A percentile compares a stretch with the other conserved stretches of the same genome.
Conservation (phyloP, 2,797 vertebrate genomes). For the Muscicapa striata region DNA sequence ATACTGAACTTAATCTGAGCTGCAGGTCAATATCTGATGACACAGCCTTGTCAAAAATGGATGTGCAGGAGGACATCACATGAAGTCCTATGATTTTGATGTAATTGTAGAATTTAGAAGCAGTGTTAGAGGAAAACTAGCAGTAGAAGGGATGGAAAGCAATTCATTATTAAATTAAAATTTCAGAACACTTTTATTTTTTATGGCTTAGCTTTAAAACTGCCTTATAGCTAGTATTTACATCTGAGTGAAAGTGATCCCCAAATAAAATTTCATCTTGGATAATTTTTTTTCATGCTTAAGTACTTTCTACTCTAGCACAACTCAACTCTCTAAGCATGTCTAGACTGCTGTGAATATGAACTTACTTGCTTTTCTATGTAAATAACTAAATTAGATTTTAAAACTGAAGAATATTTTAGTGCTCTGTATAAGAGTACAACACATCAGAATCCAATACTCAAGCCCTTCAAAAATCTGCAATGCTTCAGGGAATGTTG, state of each 20-base stretch:
- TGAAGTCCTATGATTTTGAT: not conserved
- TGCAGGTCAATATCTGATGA: not conserved
- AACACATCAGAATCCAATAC: not conserved
- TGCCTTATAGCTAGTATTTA: not conserved
- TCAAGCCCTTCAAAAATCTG: not conserved
- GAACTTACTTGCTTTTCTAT: not conserved
- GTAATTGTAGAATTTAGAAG: not conserved
- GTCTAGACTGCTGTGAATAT: not conserved
- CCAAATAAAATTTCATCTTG: not conserved
- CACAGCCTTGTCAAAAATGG: not conserved
- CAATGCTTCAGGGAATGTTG: constrained; percentile 5
- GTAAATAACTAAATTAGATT: not conserved
- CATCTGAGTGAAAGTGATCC: not conserved
- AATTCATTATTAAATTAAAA: not conserved
- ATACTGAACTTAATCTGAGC: not conserved
- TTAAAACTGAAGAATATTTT: not conserved
- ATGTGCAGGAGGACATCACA: not conserved
- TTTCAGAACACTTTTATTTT: not conserved
- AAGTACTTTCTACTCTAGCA: not conserved
- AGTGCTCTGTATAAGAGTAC: not conserved
- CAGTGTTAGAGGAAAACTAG: not conserved
- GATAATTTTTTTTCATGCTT: not conserved
- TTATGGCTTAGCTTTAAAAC: not conserved
- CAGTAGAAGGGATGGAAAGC: not conserved
- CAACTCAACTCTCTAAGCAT: not conserved